Base-by-base conservation (phyloP, 37 sponge, comb jelly and placozoan genomes). In the Geodia barretti region DNA sequence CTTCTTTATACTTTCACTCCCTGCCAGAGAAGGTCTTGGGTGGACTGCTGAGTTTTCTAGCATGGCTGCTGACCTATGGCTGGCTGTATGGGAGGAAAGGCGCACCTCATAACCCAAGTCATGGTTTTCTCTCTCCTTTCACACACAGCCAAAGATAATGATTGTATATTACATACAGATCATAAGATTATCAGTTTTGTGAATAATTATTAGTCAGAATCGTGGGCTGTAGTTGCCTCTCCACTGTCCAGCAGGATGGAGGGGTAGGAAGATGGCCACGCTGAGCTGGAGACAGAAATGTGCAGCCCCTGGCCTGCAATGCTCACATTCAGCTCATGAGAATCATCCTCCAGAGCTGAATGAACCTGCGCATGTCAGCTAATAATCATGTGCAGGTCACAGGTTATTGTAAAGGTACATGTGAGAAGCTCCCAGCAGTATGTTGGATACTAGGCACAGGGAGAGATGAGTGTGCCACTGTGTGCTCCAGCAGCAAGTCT, bases 1-100 rank as follows among this genome's bases (percentile, higher is more conserved):
- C 94, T 14, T 69, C 69, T 29, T 43, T 93, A 35, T 93, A 89
- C 66, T 93, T 90, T 78, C 94, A 93, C 39, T 65, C 87, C 1
- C 72, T 93, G 38, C 9, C 37, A 36, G 94, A 93, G 69, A 93
- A 93, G 78, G 14, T 84, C 0, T 39, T 89, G 0, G 94, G 91
- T 0, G 79, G 43, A 28, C 4, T 89, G 19, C 39, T 83, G 23
- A 87, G 70, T 2, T 30, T 69, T 1, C n/a, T 69, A 0, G 23
- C 32, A 11, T 93, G 94, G 94, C 75, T 61, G 20, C 0, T 83
- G 25, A 84, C 91, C 0, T 93, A 93, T 58, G 63, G 34, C 17
- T 32, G 64, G 58, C 62, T 83, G 33, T 83, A 74, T 65, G 75
- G 74, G n/a, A 43, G 23, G 24, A 14, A 17, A 14, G 7, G 14